Evolutionary conservation across 2,797 vertebrate genomes (phyloP).

Genomic region (Tokudaia tokunoshimensis): DNA sequence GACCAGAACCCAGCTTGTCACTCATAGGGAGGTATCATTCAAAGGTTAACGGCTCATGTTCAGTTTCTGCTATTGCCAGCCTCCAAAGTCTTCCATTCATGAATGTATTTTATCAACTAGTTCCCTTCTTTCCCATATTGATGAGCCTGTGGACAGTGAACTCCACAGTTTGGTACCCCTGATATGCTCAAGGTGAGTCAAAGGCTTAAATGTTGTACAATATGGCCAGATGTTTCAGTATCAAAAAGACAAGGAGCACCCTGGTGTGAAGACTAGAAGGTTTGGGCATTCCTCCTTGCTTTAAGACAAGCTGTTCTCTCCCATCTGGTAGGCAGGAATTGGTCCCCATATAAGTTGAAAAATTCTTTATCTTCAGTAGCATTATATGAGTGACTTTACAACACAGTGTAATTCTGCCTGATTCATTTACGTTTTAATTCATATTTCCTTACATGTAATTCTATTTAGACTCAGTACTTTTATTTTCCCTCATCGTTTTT

Average conservation of each 20-base stretch:
- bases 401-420: not conserved
- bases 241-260: not conserved
- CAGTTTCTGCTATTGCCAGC: constrained; percentile 7
- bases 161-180: not conserved
- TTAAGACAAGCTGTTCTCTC: not conserved
- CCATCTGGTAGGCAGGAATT: not conserved
- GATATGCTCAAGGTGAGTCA: not conserved
- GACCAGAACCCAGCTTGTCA: not conserved
- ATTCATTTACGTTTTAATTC: not conserved
- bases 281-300: not conserved
- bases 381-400: not conserved
- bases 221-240: not conserved
- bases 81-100: not conserved
- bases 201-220: not conserved
- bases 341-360: not conserved
- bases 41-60: not conserved
- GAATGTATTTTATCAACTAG: not conserved
- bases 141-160: not conserved
- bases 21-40: not conserved
- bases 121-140: not conserved
- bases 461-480: not conserved
- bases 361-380: not conserved
- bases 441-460: not conserved
- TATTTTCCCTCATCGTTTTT: not conserved
- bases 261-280: not conserved